Base-by-base conservation (phyloP, 2,888 invertebrate species). In the Noctua janthe region DNA sequence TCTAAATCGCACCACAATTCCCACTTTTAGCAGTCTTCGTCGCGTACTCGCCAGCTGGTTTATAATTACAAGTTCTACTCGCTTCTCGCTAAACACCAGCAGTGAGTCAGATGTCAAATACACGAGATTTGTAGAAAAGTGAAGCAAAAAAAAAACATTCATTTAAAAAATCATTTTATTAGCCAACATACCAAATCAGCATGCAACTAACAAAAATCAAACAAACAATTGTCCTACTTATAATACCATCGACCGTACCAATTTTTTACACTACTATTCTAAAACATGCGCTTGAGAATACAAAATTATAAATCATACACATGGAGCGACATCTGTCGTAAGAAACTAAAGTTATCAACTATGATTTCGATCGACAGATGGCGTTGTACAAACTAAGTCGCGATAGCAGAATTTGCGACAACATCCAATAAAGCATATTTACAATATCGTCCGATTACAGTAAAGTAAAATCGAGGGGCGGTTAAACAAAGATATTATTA, bases 191-290 rank as follows among this genome's bases (percentile, higher is more conserved):
- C 89, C 86, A 93, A 92, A 81, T 86, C 72, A 91, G 92, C 91
- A 94, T 93, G 92, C 90, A 91, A 90, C 92, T 93, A 95, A 95
- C 93, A 95, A 93, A 94, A 94, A 95, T n/a, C 11, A 69, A 69
- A 69, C n/a, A 95, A 94, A 94, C 94, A 94, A 95, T 94, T 95
- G 91, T 88, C 82, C 95, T 95, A 95, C 94, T 94, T 94, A 94
- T 80, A 87, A 89, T 88, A 91, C 90, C 82, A 83, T 84, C 81
- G 54, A 82, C 80, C 77, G 67, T 71, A 82, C 73, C 78, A 81
- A 80, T 87, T 85, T 71, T 76, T 80, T 76, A 80, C 85, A 79
- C 81, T 84, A 87, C 82, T 84, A 81, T 76, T 51, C 67, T 79
- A 82, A 11, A 74, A 77, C 72, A 81, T 71, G 39, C 67, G 10